Conservation (phyloP, 1,140 invertebrate genomes). For the Dinothrombium tinctorium region DNA sequence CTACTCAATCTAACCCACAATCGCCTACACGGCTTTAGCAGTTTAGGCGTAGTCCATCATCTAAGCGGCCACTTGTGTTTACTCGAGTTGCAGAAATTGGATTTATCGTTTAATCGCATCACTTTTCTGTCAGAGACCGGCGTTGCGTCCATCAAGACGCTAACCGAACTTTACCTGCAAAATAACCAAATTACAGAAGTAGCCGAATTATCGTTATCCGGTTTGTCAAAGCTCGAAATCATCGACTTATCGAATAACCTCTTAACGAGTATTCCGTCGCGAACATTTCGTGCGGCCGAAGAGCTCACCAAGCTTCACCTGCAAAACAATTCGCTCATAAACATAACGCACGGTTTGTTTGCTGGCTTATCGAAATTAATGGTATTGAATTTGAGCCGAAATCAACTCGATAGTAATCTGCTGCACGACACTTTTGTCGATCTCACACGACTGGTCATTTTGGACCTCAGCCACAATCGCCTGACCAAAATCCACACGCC, state of each 20-base stretch:
- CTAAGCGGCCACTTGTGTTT: slow-evolving; percentile 27
- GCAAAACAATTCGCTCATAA: slow-evolving; percentile 55
- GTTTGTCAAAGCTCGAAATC: slow-evolving; percentile 35
- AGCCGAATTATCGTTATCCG: slow-evolving; percentile 40
- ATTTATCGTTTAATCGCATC: slow-evolving; percentile 50
- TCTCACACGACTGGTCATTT: slow-evolving; percentile 52
- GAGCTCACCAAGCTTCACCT: slow-evolving; percentile 59
- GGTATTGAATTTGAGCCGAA: slow-evolving; percentile 59
- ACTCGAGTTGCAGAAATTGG: slow-evolving; percentile 50
- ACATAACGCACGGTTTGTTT: slow-evolving; percentile 49
- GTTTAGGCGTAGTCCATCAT: slow-evolving; percentile 36
- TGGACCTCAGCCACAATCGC: slow-evolving; percentile 62
- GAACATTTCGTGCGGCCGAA: slow-evolving; percentile 47
- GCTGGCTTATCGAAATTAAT: slow-evolving; percentile 49
- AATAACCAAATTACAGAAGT: slow-evolving; percentile 44
- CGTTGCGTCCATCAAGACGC: slow-evolving; percentile 42
- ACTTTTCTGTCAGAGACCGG: slow-evolving; percentile 46
- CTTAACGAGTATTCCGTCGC: slow-evolving; percentile 56
- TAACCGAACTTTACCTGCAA: slow-evolving; percentile 48
- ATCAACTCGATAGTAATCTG: slow-evolving; percentile 55
- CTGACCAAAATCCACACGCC: slow-evolving; percentile 50
- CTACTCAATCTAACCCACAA: slow-evolving; percentile 32
- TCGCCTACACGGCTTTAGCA: slow-evolving; percentile 43
- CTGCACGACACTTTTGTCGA: slow-evolving; percentile 57
- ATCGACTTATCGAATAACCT: slow-evolving; percentile 52